Conservation (phyloP, 2,113 vertebrate genomes). For the Polypterus bichir region DNA sequence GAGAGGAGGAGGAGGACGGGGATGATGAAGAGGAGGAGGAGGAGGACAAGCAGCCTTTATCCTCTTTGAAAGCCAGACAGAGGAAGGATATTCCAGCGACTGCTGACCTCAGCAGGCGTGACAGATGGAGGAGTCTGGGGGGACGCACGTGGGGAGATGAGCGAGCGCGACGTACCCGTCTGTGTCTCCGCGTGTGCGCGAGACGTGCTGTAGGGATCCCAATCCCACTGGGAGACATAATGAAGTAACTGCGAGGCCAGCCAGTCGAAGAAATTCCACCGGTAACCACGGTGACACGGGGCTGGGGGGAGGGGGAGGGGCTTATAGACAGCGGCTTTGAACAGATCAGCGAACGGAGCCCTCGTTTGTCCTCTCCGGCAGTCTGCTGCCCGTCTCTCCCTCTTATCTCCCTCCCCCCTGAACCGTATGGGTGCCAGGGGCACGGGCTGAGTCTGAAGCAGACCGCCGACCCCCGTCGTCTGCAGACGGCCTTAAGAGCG, state of each 20-base stretch:
- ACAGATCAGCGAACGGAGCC: constrained; percentile 2
- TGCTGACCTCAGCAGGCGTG: not conserved
- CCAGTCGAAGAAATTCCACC: constrained; percentile 9
- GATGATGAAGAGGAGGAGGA: too few species aligned
- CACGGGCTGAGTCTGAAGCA: too few species aligned
- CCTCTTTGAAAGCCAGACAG: not conserved
- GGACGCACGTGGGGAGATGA: constrained; percentile 2
- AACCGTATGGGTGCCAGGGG: too few species aligned
- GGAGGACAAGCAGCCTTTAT: not conserved
- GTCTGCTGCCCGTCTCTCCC: too few species aligned
- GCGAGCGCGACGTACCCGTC: not conserved
- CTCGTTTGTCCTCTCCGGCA: not conserved
- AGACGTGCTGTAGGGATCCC: constrained; percentile 1
- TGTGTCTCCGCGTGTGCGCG: not conserved
- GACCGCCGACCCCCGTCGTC: too few species aligned
- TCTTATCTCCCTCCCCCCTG: too few species aligned
- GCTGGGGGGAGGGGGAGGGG: not conserved
- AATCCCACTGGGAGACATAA: constrained; percentile 8
- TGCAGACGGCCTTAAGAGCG: too few species aligned
- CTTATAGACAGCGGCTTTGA: constrained; percentile 9
- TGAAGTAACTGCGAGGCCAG: constrained; percentile 6
- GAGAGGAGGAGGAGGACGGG: too few species aligned
- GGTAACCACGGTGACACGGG: not conserved
- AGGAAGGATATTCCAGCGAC: not conserved
- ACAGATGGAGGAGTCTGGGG: not conserved